Evolutionary conservation across 2,888 invertebrate species (phyloP).

Genomic region (Caenorhabditis macrosperma): DNA sequence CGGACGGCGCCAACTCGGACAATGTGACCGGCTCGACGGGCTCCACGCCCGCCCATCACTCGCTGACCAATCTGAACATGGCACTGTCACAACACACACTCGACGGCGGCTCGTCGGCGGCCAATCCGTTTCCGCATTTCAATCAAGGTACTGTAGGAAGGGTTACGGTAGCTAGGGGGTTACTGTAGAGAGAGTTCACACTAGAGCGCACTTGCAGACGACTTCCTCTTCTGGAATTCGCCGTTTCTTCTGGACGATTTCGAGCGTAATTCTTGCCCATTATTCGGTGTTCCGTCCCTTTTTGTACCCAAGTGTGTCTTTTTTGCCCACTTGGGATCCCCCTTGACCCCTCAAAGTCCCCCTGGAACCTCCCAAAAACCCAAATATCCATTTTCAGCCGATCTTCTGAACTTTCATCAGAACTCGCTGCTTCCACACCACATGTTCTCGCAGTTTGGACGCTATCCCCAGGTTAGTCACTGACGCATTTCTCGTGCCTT

Average conservation of each 20-base stretch:
- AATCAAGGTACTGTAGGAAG: conserved; percentile 62
- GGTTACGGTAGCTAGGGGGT: too few species aligned
- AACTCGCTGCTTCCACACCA: conserved; percentile 67
- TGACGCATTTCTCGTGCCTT: background rate
- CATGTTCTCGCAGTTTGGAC: conserved; percentile 69
- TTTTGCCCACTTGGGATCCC: too few species aligned
- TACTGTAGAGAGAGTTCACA: too few species aligned
- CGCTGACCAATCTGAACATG: conserved; percentile 61
- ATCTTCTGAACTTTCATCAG: conserved; percentile 69
- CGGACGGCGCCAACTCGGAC: conserved; percentile 57
- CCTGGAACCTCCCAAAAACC: too few species aligned
- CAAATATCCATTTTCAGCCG: conserved; percentile 43
- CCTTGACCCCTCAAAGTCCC: too few species aligned
- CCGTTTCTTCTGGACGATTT: too few species aligned
- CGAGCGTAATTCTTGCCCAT: too few species aligned
- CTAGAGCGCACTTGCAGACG: too few species aligned
- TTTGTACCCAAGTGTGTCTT: too few species aligned
- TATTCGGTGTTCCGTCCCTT: too few species aligned
- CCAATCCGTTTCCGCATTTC: conserved; percentile 52
- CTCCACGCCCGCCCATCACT: conserved; percentile 49
- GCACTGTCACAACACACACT: conserved; percentile 55
- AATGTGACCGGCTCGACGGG: conserved; percentile 46
- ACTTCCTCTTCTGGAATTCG: too few species aligned
- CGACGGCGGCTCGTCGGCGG: conserved; percentile 3
- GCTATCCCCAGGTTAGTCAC: conserved; percentile 56